Conservation (phyloP, 2,888 invertebrate species). For the Drosophila peninsularis region DNA sequence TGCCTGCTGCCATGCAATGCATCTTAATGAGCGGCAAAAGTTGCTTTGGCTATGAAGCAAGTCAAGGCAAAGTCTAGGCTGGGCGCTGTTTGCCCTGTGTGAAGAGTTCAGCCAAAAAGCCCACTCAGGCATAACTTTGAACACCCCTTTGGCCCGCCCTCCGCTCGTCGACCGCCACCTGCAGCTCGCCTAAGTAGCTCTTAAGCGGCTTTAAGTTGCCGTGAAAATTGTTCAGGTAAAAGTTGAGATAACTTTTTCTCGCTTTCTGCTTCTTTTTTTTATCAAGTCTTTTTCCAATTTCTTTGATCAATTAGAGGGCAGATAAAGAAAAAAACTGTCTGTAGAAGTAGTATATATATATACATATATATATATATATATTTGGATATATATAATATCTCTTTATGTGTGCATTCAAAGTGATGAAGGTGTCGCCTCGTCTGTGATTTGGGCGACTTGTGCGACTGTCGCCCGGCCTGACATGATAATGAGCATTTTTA, state of each 20-base stretch:
- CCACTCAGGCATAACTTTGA: constrained; percentile 57
- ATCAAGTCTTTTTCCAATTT: constrained; percentile 25
- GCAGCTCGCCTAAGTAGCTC: constrained; percentile 42
- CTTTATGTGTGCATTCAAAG: not conserved
- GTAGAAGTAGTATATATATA: constrained; percentile 1
- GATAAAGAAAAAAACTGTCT: constrained; percentile 15
- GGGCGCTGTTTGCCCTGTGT: constrained; percentile 13
- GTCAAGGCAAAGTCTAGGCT: not conserved
- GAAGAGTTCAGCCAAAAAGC: constrained; percentile 29
- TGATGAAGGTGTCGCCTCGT: constrained; percentile 26
- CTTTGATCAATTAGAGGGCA: constrained; percentile 66
- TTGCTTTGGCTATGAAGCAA: constrained; percentile 10
- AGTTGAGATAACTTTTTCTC: constrained; percentile 50
- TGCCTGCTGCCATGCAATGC: constrained; percentile 57
- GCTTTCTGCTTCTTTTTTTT: not conserved
- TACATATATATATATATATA: constrained; percentile 3
- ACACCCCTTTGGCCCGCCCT: not conserved
- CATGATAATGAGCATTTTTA: constrained; percentile 63
- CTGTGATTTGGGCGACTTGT: constrained; percentile 10
- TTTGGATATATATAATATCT: not conserved
- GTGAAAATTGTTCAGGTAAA: constrained; percentile 63
- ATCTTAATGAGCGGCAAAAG: constrained; percentile 69
- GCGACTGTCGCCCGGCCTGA: constrained; percentile 36
- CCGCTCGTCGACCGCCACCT: too few species aligned
- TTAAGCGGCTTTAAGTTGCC: constrained; percentile 76